Evolutionary conservation across 2,888 invertebrate species (phyloP), one percentile per base, ranked within the genome.

Genomic region (Magallana nippona): DNA sequence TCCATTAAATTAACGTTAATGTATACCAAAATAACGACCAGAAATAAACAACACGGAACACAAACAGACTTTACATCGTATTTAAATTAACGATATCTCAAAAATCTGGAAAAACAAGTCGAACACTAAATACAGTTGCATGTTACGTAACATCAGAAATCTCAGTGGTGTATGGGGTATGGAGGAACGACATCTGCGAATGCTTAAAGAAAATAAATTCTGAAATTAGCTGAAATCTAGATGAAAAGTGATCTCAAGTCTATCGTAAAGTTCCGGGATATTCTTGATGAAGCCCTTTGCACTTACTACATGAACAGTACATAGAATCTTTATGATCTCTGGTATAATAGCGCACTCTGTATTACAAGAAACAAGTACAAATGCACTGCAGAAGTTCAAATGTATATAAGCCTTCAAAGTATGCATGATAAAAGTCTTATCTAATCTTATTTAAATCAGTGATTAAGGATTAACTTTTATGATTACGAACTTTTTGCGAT

Each of bases 121-220:
- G 44, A 22, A 22, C 22, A 13, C 13, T 22, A 22, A 63, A 71
- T 71, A 71, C 32, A 22, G n/a, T 2, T 13, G 71, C 8, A 71
- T 71, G 13, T 71, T 71, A 71, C 32, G 71, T 22, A 71, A 71
- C 71, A 11, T 15, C 71, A 71, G 71, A 27, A 32, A 22, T 63
- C 63, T 71, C 71, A 32, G 19, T 71, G 71, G 71, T 71, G 27
- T 27, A 10, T 19, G 13, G 22, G 71, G 22, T 15, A 22, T 71
- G 15, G 27, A 27, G 27, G 32, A 27, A 22, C 27, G 71, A 22
- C 71, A 71, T 71, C 22, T 71, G 22, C 15, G 10, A 71, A 71
- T 22, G 27, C 71, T 71, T 71, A 71, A 32, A 71, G 71, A 27
- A 19, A 27, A 71, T 71, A 71, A 71, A 11, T 71, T 13, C 15